Evolutionary conservation across 2,888 invertebrate species (phyloP), one percentile per base, ranked within the genome.

Genomic region (Empis stercorea): DNA sequence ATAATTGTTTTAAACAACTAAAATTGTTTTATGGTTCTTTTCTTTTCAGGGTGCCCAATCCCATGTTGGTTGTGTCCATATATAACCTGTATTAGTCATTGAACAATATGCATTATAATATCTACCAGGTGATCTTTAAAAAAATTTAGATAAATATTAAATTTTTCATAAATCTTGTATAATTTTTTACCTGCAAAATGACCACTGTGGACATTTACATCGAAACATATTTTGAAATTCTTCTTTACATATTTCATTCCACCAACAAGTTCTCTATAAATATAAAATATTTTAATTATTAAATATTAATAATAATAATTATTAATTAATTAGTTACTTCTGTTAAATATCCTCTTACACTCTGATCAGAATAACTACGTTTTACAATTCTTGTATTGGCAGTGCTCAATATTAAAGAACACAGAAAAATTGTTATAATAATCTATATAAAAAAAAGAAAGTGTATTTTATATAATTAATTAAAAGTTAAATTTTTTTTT

Each of bases 211-310:
- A 60, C 91, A 92, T 61, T 84, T 84, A 71, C 91, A 92, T 50
- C 87, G 78, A 67, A 91, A 91, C 56, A 84, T 75, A 55, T 77
- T 82, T 68, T 88, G 87, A 62, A 91, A 91, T 68, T 91, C 91
- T 64, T 89, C 88, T 63, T 92, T 91, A 72, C 91, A 92, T 15
- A 88, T 81, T 73, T 92, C 91, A 66, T 89, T 91, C 86, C 88
- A 89, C 87, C 88, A 91, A 67, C 91, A 91, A 44, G 86, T 88
- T 64, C 91, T 79, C 91, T 89, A 65, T 44, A 73, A 71, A 51
- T 44, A 37, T 47, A 39, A 47, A 52, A 48, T 43, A 32, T 30
- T 40, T n/a, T 43, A 30, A 38, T 40, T 38, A 39, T 23, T 48
- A 30, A 48, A 47, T 2, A 37, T 40, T 32, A 7, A n/a, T n/a